Conservation (phyloP, 2,113 vertebrate genomes). For the Ctenodactylus gundi region DNA sequence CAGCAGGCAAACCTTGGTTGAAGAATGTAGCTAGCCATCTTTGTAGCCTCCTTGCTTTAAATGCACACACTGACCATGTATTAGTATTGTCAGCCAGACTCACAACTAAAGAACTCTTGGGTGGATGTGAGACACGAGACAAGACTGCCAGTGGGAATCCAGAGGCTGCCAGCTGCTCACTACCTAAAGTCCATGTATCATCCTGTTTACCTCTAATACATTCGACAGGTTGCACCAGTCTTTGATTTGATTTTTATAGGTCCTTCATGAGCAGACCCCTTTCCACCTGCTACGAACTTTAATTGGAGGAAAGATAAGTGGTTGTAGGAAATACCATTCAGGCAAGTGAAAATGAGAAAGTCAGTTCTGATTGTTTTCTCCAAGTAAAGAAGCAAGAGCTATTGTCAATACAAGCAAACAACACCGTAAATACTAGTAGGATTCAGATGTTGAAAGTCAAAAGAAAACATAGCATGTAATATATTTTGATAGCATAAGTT, state of each 20-base stretch:
- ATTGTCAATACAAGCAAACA: not conserved
- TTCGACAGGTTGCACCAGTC: not conserved
- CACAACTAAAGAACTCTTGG: not conserved
- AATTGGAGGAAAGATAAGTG: not conserved
- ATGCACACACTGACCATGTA: not conserved
- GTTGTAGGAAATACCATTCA: not conserved
- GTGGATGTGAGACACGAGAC: not conserved
- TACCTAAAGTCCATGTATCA: not conserved
- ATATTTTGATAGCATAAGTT: not conserved
- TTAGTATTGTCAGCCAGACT: not conserved
- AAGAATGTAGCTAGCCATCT: not conserved
- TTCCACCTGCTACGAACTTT: not conserved
- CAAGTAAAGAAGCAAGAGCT: not conserved
- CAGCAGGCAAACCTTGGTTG: not conserved
- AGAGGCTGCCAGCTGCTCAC: not conserved
- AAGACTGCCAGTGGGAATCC: not conserved
- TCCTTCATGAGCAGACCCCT: not conserved
- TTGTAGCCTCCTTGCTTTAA: not conserved
- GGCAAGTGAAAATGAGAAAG: not conserved
- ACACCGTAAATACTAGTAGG: not conserved
- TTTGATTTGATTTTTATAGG: not conserved
- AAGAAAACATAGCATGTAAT: not conserved
- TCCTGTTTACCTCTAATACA: not conserved
- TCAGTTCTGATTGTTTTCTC: not conserved
- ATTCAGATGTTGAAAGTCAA: not conserved